phyloP scores from a whole-genome alignment of 2,797 vertebrate species.

The Tangara arthus region DNA sequence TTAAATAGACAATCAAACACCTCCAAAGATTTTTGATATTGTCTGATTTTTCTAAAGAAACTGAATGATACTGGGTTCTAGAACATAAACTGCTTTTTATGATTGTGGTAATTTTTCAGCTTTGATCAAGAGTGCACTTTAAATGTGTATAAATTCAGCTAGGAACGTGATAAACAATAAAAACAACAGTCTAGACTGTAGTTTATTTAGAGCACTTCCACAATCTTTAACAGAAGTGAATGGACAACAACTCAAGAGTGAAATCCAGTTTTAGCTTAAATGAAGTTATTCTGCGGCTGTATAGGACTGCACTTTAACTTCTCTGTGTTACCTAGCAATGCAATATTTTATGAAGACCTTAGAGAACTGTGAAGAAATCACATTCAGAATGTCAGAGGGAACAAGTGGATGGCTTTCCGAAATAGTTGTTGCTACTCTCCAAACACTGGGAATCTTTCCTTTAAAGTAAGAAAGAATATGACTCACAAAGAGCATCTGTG shows the following conservation, averaged over 20 bases:
- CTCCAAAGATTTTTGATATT: not conserved
- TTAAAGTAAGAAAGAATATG: not conserved
- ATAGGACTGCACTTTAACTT: not conserved
- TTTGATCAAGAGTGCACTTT: not conserved
- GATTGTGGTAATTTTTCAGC: not conserved
- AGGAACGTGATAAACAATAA: not conserved
- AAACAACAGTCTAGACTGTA: not conserved
- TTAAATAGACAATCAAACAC: not conserved
- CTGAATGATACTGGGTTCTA: not conserved
- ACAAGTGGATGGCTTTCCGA: not conserved
- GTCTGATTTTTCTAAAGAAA: not conserved
- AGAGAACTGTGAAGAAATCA: not conserved
- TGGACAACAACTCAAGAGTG: not conserved
- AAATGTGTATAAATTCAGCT: not conserved
- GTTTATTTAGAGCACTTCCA: not conserved
- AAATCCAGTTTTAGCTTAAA: not conserved
- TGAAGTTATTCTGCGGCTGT: not conserved
- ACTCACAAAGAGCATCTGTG: not conserved
- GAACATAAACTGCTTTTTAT: accelerated
- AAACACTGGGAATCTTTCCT: not conserved
- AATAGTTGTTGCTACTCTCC: not conserved
- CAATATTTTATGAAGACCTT: not conserved
- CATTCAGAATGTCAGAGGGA: not conserved
- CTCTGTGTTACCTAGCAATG: not conserved
- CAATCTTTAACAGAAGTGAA: not conserved